These are phyloP conservation scores for Cettia cetti DNA, from an alignment of 2,113 vertebrate species.

Conservation along the genomic window DNA sequence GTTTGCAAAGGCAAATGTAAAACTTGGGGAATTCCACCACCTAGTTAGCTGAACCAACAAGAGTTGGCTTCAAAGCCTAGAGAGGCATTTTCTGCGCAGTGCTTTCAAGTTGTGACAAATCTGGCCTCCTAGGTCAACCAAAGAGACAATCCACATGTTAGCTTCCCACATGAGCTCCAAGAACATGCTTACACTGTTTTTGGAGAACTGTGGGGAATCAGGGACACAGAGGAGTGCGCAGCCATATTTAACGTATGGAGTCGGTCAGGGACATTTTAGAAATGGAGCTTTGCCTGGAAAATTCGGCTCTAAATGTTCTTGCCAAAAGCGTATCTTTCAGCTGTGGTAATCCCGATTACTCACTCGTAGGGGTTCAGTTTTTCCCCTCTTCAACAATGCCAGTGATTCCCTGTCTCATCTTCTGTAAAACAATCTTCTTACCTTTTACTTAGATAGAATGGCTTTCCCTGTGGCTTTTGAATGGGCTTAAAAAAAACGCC, in stretches of 20 bases:
- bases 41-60: constrained; percentile 47
- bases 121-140: constrained; percentile 23
- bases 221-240: neutral
- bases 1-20: constrained; percentile 33
- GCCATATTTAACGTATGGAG: neutral
- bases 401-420: neutral
- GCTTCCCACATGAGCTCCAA: neutral
- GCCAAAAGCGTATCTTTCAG: neutral
- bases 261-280: neutral
- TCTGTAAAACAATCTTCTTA: neutral
- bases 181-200: neutral
- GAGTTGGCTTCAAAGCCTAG: constrained; percentile 10
- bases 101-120: constrained; percentile 48
- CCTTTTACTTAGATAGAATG: neutral
- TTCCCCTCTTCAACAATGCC: neutral
- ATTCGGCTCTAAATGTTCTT: neutral
- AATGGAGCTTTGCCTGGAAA: constrained; percentile 16
- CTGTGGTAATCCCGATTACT: neutral
- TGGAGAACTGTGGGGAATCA: neutral
- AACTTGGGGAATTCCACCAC: constrained; percentile 56
- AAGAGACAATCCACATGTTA: constrained; percentile 36
- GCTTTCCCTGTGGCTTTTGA: neutral
- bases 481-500: neutral
- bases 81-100: constrained; percentile 24
- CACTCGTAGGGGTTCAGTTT: neutral